Evolutionary conservation across 2,888 invertebrate species (phyloP).

Genomic region (Mayetiola destructor): DNA sequence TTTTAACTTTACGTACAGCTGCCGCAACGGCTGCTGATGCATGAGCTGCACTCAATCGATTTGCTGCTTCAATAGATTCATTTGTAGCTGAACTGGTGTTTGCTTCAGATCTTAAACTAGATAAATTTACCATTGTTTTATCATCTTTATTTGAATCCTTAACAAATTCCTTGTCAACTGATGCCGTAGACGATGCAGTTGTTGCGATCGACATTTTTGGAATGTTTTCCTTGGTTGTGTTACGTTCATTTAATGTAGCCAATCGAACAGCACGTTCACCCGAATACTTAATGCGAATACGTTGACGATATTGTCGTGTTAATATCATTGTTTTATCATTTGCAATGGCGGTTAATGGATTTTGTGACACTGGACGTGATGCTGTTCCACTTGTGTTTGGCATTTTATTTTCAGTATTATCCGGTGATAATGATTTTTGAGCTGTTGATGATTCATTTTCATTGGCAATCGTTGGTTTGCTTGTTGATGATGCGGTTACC

Average conservation of each 20-base stretch:
- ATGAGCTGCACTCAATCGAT: background rate
- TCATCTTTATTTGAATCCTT: background rate
- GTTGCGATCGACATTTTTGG: background rate
- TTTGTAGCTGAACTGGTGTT: too few species aligned
- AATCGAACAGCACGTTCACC: background rate
- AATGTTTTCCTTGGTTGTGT: background rate
- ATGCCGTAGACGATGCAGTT: background rate
- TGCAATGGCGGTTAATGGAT: constrained; percentile 1
- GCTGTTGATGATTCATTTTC: background rate
- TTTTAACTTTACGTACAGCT: background rate
- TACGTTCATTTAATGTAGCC: background rate
- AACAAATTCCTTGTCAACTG: background rate
- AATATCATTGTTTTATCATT: constrained; percentile 6
- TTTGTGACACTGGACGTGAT: background rate
- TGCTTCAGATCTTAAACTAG: background rate
- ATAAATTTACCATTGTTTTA: background rate
- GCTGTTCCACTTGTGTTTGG: background rate
- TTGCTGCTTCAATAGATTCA: too few species aligned
- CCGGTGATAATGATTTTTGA: too few species aligned
- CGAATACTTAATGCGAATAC: background rate
- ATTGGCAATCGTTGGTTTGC: background rate
- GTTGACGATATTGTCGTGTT: constrained; percentile 7
- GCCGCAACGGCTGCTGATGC: background rate
- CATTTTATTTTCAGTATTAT: background rate
- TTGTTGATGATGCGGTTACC: background rate